phyloP scores from a whole-genome alignment of 2,797 vertebrate genomes.

The Pseudocheirus occidentalis region DNA sequence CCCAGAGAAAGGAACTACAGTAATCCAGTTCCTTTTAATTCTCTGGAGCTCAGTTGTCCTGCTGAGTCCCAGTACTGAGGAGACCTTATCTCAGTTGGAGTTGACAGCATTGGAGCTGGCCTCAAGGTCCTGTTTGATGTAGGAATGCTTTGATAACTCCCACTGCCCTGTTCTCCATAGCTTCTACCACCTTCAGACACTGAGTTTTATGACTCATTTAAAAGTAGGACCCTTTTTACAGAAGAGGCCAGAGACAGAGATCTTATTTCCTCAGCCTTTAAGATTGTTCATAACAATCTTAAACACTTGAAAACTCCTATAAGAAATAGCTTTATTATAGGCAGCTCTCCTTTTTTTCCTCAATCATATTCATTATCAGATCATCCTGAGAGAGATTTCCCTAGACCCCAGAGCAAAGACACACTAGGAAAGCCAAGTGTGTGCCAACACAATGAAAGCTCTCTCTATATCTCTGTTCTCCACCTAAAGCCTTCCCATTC shows the following conservation, averaged over 20 bases:
- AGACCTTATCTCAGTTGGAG: slow-evolving; percentile 56
- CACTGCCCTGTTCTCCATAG: slow-evolving; percentile 27
- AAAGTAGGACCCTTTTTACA: slow-evolving; percentile 32
- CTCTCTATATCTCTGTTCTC: neutral
- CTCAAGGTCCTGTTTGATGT: slow-evolving; percentile 70
- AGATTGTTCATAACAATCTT: slow-evolving; percentile 46
- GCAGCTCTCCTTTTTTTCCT: neutral
- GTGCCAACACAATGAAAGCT: neutral
- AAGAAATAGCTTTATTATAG: neutral
- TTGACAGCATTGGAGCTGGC: slow-evolving; percentile 52
- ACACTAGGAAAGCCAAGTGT: neutral
- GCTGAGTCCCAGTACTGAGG: slow-evolving; percentile 44
- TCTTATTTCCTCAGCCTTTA: slow-evolving; percentile 52
- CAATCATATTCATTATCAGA: neutral
- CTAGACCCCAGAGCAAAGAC: neutral
- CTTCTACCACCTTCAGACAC: neutral
- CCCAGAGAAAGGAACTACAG: slow-evolving; percentile 54
- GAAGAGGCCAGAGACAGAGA: slow-evolving; percentile 17
- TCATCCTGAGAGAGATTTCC: neutral
- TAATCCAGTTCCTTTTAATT: slow-evolving; percentile 65
- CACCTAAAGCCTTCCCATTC: neutral
- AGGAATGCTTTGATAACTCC: slow-evolving; percentile 78
- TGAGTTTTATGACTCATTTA: slow-evolving; percentile 47
- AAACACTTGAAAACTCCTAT: neutral
- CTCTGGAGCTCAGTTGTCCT: slow-evolving; percentile 53